Evolutionary conservation across 2,113 vertebrate species (phyloP), one percentile per base, ranked within the genome.

Genomic region (Entomyzon cyanotis): DNA sequence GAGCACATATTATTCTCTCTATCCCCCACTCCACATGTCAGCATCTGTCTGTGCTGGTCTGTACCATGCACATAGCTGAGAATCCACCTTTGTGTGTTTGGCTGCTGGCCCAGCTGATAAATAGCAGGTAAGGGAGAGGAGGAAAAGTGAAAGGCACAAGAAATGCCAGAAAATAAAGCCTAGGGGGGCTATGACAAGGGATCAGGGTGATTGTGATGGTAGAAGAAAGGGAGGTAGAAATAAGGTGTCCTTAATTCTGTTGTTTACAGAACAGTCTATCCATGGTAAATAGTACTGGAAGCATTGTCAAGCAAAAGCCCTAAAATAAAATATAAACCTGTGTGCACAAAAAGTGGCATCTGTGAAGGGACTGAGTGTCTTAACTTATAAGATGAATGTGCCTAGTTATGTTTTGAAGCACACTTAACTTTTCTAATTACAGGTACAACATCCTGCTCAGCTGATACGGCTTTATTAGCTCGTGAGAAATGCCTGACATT

Each of bases 381-480:
- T 75, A 35, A 50, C 11, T 73, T 9, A 19, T 64, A 37, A 84
- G 55, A 15, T 71, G 10, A 58, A 35, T 2, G 0, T 85, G 52
- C 7, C 28, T 70, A 14, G 28, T 39, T 78, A 5, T 18, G 15
- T 49, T 86, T 87, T 91, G 21, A 95, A 89, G 37, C 46, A n/a
- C 22, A 4, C 16, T 79, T 82, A 37, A 49, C 25, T 87, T 88
- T 83, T 70, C 41, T 91, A 2, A 81, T 93, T 94, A 19, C 96
- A 99, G 99, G 99, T 69, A 98, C 98, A 60, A 99, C 99, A 5
- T 98, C 97, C 62, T 98, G 97, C 58, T 98, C 97, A 64, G 97
- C 98, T 85, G 98, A 98, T 69, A 93, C 10, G 0, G 98, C 98
- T 17, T 78, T 97, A 17, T 94, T 95, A 75, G 98, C 98, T 44